Percentiles rank a stretch among this genome's conserved stretches.
phyloP scores from a whole-genome alignment of 2,797 vertebrate genomes.

The Dendrocincla fuliginosa region DNA sequence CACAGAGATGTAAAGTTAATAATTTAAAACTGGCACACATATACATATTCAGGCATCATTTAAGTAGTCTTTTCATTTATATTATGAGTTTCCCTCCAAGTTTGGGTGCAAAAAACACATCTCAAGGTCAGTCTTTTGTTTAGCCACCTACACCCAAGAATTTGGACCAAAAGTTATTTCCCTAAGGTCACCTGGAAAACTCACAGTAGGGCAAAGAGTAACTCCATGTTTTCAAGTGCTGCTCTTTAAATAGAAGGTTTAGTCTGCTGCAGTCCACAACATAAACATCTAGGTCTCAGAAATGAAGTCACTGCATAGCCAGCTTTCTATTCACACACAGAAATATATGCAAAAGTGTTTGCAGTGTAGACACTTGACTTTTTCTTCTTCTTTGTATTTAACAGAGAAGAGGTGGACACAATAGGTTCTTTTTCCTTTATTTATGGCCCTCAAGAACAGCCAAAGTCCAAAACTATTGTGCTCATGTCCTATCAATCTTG shows the following conservation, averaged over 20 bases:
- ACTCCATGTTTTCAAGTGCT: background rate
- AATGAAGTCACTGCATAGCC: background rate
- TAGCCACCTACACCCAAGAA: background rate
- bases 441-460: constrained; percentile 9
- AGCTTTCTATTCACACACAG: background rate
- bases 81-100: background rate
- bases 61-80: background rate
- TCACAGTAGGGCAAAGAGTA: background rate
- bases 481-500: constrained; percentile 10
- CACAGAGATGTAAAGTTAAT: background rate
- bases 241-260: background rate
- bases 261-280: background rate
- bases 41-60: background rate
- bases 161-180: background rate
- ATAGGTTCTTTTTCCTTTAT: background rate
- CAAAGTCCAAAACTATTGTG: background rate
- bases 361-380: background rate
- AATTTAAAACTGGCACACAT: background rate
- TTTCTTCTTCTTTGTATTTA: background rate
- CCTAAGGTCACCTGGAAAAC: background rate
- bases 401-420: background rate
- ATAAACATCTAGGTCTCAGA: background rate
- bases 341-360: background rate
- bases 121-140: background rate
- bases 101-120: background rate